These are phyloP conservation scores for Pelecanoides urinatrix DNA, from an alignment of 2,113 vertebrate genomes.

Conservation along the genomic window DNA sequence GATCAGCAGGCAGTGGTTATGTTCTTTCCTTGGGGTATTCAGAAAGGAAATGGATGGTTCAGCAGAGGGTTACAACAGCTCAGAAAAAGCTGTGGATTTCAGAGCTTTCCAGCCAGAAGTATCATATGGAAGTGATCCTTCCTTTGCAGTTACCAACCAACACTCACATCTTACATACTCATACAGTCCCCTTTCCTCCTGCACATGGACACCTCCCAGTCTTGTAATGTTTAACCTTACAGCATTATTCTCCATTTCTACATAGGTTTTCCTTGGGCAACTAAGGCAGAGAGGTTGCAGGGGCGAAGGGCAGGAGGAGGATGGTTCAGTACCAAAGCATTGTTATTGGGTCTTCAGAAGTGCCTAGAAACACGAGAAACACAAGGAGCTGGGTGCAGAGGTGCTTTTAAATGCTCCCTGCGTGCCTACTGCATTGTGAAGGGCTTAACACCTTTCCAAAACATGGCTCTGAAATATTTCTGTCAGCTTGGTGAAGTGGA, in stretches of 20 bases:
- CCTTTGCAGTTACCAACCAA: background rate
- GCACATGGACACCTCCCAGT: background rate
- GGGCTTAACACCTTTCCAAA: background rate
- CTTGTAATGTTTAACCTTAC: background rate
- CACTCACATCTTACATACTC: background rate
- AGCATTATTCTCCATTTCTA: background rate
- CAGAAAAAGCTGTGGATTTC: background rate
- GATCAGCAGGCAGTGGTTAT: background rate
- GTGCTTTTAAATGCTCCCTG: background rate
- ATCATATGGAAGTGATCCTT: background rate
- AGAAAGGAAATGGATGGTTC: background rate
- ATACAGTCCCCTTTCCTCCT: background rate
- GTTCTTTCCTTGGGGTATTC: background rate
- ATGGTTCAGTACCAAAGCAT: background rate
- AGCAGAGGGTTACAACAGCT: background rate
- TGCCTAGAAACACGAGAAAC: background rate
- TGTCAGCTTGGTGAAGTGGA: background rate
- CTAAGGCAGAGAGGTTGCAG: background rate
- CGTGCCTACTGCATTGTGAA: accelerated
- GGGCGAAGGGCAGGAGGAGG: accelerated
- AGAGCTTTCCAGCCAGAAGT: background rate
- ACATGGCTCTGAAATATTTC: background rate
- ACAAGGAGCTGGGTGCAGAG: background rate
- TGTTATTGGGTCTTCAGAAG: background rate
- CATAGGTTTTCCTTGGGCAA: background rate